A percentile compares a stretch with the other conserved stretches of the same genome.
These are phyloP conservation scores for Styela clava DNA, from an alignment of 23 tunicate genomes.

Conservation along the genomic window DNA sequence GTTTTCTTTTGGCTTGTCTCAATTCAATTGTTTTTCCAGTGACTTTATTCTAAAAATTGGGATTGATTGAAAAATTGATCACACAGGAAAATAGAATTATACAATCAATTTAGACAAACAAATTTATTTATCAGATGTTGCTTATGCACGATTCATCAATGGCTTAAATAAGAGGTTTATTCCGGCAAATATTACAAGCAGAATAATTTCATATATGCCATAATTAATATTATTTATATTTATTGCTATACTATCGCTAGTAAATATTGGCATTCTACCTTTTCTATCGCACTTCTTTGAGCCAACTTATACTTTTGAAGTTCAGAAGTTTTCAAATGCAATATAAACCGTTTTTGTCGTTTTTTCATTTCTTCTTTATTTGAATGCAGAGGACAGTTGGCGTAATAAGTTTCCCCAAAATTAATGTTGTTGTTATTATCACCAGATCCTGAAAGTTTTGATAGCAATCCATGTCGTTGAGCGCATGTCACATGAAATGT, in stretches of 20 bases:
- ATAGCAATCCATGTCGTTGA: slow-evolving; percentile 75
- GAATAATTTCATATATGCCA: too few species aligned
- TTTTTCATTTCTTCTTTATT: slow-evolving; percentile 46
- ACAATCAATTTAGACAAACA: too few species aligned
- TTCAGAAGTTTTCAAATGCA: slow-evolving; percentile 10
- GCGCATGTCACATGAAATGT: slow-evolving; percentile 90
- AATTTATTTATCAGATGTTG: too few species aligned
- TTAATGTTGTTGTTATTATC: slow-evolving; percentile 5
- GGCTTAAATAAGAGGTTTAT: too few species aligned
- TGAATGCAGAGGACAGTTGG: slow-evolving; percentile 71
- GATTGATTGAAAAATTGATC: neutral
- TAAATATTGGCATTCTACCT: too few species aligned
- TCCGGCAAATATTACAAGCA: too few species aligned
- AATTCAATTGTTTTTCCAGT: neutral
- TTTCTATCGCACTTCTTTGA: too few species aligned
- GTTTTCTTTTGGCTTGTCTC: neutral
- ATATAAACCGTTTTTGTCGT: slow-evolving; percentile 39
- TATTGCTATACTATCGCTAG: too few species aligned
- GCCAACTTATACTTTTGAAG: neutral
- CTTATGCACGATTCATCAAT: too few species aligned
- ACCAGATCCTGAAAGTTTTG: slow-evolving; percentile 31
- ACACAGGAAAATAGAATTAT: neutral
- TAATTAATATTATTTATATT: too few species aligned
- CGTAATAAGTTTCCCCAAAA: slow-evolving; percentile 50
- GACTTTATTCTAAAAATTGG: neutral